Evolutionary conservation across 2,113 vertebrate genomes (phyloP).

Genomic region (Gopherus flavomarginatus): DNA sequence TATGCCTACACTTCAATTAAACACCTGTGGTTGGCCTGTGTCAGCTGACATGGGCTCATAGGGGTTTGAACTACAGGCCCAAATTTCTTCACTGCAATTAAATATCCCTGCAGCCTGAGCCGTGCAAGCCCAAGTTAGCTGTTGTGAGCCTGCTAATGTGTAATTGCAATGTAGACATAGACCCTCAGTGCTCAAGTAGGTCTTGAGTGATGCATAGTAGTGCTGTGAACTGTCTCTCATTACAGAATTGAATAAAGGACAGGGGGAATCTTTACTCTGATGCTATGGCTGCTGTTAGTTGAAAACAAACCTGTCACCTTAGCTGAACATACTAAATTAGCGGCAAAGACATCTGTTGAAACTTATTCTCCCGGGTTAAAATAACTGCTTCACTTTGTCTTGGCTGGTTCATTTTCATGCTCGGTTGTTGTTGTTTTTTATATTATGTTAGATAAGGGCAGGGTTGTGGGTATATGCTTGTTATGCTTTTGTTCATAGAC

Average conservation of each 20-base stretch:
- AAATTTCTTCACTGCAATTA: not conserved
- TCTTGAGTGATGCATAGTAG: not conserved
- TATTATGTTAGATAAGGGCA: slow-evolving; percentile 60
- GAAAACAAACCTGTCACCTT: not conserved
- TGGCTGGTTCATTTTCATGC: slow-evolving; percentile 66
- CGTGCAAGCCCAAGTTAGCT: not conserved
- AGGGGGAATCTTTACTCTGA: not conserved
- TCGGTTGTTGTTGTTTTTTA: slow-evolving; percentile 50
- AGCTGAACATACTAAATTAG: slow-evolving; percentile 27
- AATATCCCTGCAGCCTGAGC: not conserved
- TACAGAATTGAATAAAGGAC: slow-evolving; percentile 31
- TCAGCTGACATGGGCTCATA: not conserved
- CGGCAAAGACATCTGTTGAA: not conserved
- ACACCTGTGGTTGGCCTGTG: not conserved
- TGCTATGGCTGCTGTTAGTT: not conserved
- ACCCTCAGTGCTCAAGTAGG: not conserved
- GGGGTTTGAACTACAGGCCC: no score
- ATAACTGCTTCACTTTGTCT: slow-evolving; percentile 66
- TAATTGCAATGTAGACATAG: not conserved
- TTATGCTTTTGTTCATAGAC: not conserved
- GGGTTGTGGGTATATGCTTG: slow-evolving; percentile 30
- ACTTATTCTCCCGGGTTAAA: slow-evolving; percentile 26
- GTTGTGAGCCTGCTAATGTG: not conserved
- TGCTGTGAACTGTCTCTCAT: not conserved
- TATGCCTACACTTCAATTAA: not conserved